A percentile compares a stretch with the other conserved stretches of the same genome.
These are phyloP conservation scores for Alcis repandata DNA, from an alignment of 2,888 invertebrate genomes.

Conservation along the genomic window DNA sequence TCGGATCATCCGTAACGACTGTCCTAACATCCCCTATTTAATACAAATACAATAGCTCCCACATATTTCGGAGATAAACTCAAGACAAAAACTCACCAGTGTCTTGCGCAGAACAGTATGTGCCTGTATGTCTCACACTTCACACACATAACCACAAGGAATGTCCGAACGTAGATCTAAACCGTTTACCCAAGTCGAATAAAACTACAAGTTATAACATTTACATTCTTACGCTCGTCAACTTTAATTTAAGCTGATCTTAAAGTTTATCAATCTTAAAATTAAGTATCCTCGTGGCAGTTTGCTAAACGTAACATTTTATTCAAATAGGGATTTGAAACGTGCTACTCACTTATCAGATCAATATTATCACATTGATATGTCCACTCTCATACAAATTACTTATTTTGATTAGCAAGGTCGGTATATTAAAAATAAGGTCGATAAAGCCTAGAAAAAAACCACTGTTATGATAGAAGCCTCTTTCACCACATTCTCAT, in stretches of 20 bases:
- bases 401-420: conserved; percentile 1
- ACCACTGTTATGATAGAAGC: neutral
- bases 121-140: no score
- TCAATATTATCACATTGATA: conserved; percentile 1
- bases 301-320: neutral
- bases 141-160: no score
- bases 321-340: conserved; percentile 3
- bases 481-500: neutral
- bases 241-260: neutral
- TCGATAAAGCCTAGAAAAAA: neutral
- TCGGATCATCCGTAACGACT: no score
- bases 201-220: neutral
- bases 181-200: no score
- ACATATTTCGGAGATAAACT: no score
- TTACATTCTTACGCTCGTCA: neutral
- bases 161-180: no score
- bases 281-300: neutral
- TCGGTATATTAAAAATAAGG: neutral
- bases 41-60: no score
- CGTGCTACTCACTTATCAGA: neutral
- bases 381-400: conserved; percentile 8
- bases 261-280: conserved; percentile 2
- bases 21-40: no score
- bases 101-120: no score
- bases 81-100: no score